phyloP scores from a whole-genome alignment of 2,797 vertebrate genomes.

The Tamandua tetradactyla region DNA sequence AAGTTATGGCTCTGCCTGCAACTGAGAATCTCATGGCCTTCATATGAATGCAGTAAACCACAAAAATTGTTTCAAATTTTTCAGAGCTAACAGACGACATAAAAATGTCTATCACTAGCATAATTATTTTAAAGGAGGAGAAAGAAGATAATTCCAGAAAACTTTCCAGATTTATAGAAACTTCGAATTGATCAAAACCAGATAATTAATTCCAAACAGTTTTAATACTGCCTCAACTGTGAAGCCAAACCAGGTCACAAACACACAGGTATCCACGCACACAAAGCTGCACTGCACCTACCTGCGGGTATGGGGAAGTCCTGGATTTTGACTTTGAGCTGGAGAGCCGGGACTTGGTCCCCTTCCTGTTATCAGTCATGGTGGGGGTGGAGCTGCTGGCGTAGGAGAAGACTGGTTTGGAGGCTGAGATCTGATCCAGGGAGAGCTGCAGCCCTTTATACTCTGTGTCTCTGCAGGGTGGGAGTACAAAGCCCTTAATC shows the following conservation, averaged over 20 bases:
- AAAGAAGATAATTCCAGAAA: slow-evolving; percentile 47
- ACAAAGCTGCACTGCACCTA: slow-evolving; percentile 77
- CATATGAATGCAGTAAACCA: slow-evolving; percentile 48
- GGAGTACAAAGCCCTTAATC: slow-evolving; percentile 77
- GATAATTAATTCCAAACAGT: slow-evolving; percentile 48
- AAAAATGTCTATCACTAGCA: not conserved
- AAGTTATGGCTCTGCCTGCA: not conserved
- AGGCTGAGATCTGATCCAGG: slow-evolving; percentile 94
- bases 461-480: slow-evolving; percentile 92
- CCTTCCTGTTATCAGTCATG: slow-evolving; percentile 90
- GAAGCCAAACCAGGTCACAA: slow-evolving; percentile 64
- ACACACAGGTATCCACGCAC: slow-evolving; percentile 1
- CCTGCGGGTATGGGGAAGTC: slow-evolving; percentile 96
- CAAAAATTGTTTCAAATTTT: slow-evolving; percentile 53
- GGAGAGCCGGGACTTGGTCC: slow-evolving; percentile 89
- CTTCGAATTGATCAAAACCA: slow-evolving; percentile 51
- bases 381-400: slow-evolving; percentile 88
- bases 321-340: slow-evolving; percentile 93
- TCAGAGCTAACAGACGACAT: not conserved
- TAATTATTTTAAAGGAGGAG: slow-evolving; percentile 39
- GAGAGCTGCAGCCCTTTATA: slow-evolving; percentile 98
- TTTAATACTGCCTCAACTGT: slow-evolving; percentile 38
- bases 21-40: not conserved
- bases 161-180: not conserved
- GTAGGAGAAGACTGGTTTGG: slow-evolving; percentile 92